phyloP scores from a whole-genome alignment of 2,797 vertebrate genomes.

The Fistularia commersonii region DNA sequence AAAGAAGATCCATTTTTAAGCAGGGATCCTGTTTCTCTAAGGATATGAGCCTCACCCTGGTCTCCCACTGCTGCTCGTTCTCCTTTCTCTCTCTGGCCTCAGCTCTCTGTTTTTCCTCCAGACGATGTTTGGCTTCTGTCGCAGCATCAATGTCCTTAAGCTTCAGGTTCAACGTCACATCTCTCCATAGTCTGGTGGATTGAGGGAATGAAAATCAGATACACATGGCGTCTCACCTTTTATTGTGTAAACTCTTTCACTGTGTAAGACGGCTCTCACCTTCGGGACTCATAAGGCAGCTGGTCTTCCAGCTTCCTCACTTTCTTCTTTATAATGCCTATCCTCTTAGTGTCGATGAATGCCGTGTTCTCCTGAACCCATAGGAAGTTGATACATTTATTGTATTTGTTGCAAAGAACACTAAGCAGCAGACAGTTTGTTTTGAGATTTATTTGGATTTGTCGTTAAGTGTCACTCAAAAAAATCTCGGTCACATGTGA shows the following conservation, averaged over 20 bases:
- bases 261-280: slow-evolving; percentile 71
- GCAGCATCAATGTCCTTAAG: slow-evolving; percentile 92
- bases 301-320: slow-evolving; percentile 97
- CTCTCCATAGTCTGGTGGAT: slow-evolving; percentile 86
- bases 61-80: slow-evolving; percentile 93
- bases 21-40: not conserved
- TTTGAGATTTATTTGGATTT: not conserved
- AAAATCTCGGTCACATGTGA: not conserved
- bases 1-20: not conserved
- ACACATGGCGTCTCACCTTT: not conserved
- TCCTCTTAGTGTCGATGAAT: slow-evolving; percentile 97
- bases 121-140: slow-evolving; percentile 91
- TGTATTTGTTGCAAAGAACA: not conserved
- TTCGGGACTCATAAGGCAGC: slow-evolving; percentile 90
- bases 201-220: not conserved
- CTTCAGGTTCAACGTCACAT: slow-evolving; percentile 95
- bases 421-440: not conserved
- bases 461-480: not conserved
- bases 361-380: slow-evolving; percentile 84
- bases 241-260: not conserved
- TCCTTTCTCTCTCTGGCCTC: slow-evolving; percentile 96
- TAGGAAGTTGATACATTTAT: not conserved
- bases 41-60: slow-evolving; percentile 79
- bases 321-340: slow-evolving; percentile 95
- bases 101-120: slow-evolving; percentile 95